phyloP scores from a whole-genome alignment of 2,888 invertebrate species.

The Sesia apiformis region DNA sequence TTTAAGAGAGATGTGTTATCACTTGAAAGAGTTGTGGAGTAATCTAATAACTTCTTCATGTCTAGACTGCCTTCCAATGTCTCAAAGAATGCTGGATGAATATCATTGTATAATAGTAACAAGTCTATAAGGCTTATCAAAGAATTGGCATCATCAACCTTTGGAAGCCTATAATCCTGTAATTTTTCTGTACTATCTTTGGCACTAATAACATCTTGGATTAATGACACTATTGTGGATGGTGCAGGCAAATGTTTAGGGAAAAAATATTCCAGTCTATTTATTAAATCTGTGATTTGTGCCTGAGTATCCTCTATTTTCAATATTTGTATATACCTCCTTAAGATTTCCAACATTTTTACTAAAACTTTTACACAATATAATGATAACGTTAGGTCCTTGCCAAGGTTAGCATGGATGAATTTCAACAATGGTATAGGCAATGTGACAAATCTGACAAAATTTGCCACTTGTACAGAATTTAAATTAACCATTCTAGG shows the following conservation, averaged over 20 bases:
- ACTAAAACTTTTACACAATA: slow-evolving; percentile 68
- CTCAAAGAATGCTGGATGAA: slow-evolving; percentile 59
- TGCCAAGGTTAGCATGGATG: slow-evolving; percentile 41
- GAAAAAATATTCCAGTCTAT: slow-evolving; percentile 55
- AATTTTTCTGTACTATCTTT: slow-evolving; percentile 22
- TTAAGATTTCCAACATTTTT: slow-evolving; percentile 69
- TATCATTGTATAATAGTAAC: slow-evolving; percentile 52
- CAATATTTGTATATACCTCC: slow-evolving; percentile 67
- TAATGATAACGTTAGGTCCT: slow-evolving; percentile 51
- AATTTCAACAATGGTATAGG: slow-evolving; percentile 66
- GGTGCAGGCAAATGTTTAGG: slow-evolving; percentile 61
- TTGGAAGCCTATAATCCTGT: slow-evolving; percentile 44
- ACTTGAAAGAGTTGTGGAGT: slow-evolving; percentile 33
- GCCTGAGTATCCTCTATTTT: slow-evolving; percentile 36
- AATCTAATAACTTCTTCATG: slow-evolving; percentile 54
- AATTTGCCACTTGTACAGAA: slow-evolving; percentile 66
- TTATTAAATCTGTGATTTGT: slow-evolving; percentile 40
- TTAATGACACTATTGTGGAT: slow-evolving; percentile 36
- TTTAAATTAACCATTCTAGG: slow-evolving; percentile 55
- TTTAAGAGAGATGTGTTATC: slow-evolving; percentile 44
- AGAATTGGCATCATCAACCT: slow-evolving; percentile 37
- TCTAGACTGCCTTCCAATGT: slow-evolving; percentile 57
- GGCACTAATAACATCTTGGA: slow-evolving; percentile 35
- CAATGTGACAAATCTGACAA: slow-evolving; percentile 61
- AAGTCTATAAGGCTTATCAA: slow-evolving; percentile 50